phyloP scores from a whole-genome alignment of 23 tunicate species.

The Phallusia fumigata region DNA sequence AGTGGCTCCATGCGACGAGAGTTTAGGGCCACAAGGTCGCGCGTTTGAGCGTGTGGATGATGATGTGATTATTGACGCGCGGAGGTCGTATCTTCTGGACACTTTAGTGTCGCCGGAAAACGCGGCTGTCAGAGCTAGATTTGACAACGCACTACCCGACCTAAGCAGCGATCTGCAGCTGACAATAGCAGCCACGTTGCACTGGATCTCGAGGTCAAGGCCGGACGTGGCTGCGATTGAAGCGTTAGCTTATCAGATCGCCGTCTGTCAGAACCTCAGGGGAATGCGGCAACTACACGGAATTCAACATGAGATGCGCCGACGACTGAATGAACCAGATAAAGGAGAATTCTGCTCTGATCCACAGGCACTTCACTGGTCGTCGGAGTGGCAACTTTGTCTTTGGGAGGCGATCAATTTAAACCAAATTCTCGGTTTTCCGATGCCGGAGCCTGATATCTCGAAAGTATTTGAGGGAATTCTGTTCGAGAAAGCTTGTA shows the following conservation, averaged over 20 bases:
- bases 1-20: neutral
- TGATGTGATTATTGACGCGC: neutral
- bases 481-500: neutral
- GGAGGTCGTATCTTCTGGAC: neutral
- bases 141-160: neutral
- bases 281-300: neutral
- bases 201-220: slow-evolving; percentile 14
- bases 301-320: neutral
- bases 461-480: slow-evolving; percentile 15
- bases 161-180: slow-evolving; percentile 35
- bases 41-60: slow-evolving; percentile 5
- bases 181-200: slow-evolving; percentile 25
- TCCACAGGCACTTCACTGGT: neutral
- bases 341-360: neutral
- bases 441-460: slow-evolving; percentile 27
- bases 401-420: slow-evolving; percentile 25
- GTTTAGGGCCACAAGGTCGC: slow-evolving; percentile 7
- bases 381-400: neutral
- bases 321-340: neutral
- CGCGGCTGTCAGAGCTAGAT: neutral
- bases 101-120: neutral
- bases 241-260: neutral
- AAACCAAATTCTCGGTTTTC: slow-evolving; percentile 18
- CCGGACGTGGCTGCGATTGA: neutral
- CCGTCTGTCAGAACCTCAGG: neutral